Evolutionary conservation across 2,888 invertebrate species (phyloP).

Genomic region (Dryocosmus kuriphilus): DNA sequence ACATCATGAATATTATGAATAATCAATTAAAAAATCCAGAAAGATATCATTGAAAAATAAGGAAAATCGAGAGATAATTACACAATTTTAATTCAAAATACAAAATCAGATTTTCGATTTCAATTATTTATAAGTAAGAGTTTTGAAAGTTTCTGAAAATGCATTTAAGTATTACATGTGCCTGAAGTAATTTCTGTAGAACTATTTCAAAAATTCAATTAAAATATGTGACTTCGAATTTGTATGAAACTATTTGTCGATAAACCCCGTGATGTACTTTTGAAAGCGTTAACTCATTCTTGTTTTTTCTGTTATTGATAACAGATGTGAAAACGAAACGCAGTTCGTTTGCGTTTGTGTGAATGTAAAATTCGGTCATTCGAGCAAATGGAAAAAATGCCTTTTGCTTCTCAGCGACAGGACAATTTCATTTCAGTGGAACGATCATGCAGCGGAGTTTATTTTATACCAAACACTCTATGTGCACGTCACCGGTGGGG

Average conservation of each 20-base stretch:
- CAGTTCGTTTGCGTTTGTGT: background rate
- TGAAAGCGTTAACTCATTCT: background rate
- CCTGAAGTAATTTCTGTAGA: too few relatives aligned
- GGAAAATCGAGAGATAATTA: too few relatives aligned
- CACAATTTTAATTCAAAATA: too few relatives aligned
- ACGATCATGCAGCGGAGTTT: conserved; percentile 19
- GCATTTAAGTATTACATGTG: too few relatives aligned
- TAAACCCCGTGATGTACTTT: background rate
- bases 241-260: background rate
- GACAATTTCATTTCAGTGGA: conserved; percentile 13
- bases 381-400: conserved; percentile 14
- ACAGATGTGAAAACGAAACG: background rate
- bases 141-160: too few relatives aligned
- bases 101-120: background rate
- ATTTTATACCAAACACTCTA: conserved; percentile 23
- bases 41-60: too few relatives aligned
- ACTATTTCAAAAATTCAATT: too few relatives aligned
- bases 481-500: conserved; percentile 9
- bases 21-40: too few relatives aligned
- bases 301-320: background rate
- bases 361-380: conserved; percentile 9
- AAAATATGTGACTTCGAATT: too few relatives aligned
- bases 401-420: background rate
- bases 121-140: background rate
- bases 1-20: too few relatives aligned